Base-by-base conservation (phyloP, 2,888 invertebrate species). In the Timema podura region DNA sequence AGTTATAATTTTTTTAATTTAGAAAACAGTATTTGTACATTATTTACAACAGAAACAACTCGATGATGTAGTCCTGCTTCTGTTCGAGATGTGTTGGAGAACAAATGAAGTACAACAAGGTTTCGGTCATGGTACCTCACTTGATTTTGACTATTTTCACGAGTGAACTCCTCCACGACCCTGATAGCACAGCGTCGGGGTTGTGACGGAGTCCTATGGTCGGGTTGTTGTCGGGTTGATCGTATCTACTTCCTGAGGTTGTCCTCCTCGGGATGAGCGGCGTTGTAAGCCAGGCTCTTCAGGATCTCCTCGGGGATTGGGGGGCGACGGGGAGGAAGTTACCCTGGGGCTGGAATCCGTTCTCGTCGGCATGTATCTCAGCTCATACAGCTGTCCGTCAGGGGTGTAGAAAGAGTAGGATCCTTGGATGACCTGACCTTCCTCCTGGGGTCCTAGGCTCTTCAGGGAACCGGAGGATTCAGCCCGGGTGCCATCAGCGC, bases 311-410 rank as follows among this genome's bases (percentile, higher is more conserved):
- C 80, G 5, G 82, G 82, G 72, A 81, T 80, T 69, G 82, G 81
- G 6, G 82, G 82, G 81, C 78, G 68, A 81, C 81, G 51, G 82
- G 82, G 72, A 82, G 79, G 75, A 81, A 81, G 15, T 81, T 79
- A 64, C 81, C 82, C 76, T 80, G 81, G 67, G 80, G 80, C 67
- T 72, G 72, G 76, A 79, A 79, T 68, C 91, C 91, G 76, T 89
- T 87, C 79, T 91, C 91, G 76, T 91, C 91, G 77, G 91, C 90
- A 86, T 82, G 83, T 91, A 91, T 48, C 84, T 84, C 48, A 91
- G 74, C 13, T 84, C 80, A 75, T 89, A 87, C 5, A 87, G 85
- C 70, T 87, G 81, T 0, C 86, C 91, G 76, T 91, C 91, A 15
- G 90, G 89, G 61, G 89, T 88, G 57, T 88, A 89, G 82, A 90